Percentiles rank a stretch among this genome's conserved stretches.
These are phyloP conservation scores for Tragelaphus strepsiceros DNA, from an alignment of 2,113 vertebrate genomes.

Conservation along the genomic window DNA sequence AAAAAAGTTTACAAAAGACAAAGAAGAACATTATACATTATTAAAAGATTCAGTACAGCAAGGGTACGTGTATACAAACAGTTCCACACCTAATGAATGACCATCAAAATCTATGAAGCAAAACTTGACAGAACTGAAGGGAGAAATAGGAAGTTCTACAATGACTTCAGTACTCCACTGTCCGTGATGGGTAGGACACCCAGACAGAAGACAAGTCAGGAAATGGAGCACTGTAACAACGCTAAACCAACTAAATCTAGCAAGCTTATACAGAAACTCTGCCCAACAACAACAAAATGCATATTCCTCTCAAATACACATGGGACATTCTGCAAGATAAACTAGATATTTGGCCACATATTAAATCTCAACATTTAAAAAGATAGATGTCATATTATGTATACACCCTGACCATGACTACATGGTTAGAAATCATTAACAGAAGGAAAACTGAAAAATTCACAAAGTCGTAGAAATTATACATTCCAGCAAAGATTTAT, in stretches of 20 bases:
- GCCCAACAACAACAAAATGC: not conserved
- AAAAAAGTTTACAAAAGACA: not conserved
- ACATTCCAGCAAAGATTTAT: not conserved
- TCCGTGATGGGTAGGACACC: not conserved
- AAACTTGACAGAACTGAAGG: not conserved
- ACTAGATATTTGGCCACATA: not conserved
- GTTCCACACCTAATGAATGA: not conserved
- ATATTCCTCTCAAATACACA: not conserved
- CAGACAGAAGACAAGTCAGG: not conserved
- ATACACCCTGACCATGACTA: not conserved
- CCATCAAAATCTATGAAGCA: not conserved
- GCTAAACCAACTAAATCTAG: not conserved
- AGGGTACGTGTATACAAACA: not conserved
- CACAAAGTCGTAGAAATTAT: not conserved
- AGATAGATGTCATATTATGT: not conserved
- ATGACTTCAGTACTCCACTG: not conserved
- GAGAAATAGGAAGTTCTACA: not conserved
- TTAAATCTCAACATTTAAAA: not conserved
- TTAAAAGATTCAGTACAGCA: not conserved
- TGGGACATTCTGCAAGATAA: not conserved
- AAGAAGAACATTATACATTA: not conserved
- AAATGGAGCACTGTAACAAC: not conserved
- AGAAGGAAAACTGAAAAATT: not conserved
- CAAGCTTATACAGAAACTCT: not conserved
- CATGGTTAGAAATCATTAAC: not conserved